phyloP scores from a whole-genome alignment of 2,888 invertebrate genomes.

The Phorcus lineatus region DNA sequence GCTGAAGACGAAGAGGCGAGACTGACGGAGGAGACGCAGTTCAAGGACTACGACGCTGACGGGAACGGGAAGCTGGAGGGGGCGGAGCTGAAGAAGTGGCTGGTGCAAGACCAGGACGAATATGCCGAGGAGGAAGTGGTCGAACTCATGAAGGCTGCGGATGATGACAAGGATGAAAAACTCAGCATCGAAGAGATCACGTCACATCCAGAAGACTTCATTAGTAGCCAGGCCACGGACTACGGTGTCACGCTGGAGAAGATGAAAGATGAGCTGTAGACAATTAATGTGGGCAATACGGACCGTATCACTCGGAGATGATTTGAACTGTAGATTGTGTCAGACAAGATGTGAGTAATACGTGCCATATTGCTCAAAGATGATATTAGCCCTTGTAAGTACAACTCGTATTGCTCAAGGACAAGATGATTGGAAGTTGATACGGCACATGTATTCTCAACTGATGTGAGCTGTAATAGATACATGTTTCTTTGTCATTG shows the following conservation, averaged over 20 bases:
- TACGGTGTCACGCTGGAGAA: conserved; percentile 98
- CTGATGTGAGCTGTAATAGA: too few relatives aligned
- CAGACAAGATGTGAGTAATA: too few relatives aligned
- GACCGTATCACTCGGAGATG: too few relatives aligned
- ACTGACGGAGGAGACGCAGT: conserved; percentile 63
- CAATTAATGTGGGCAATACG: too few relatives aligned
- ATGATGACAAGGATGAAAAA: conserved; percentile 82
- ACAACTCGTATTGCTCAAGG: too few relatives aligned
- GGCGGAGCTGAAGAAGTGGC: conserved; percentile 90
- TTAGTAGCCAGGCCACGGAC: conserved; percentile 98
- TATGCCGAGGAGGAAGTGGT: conserved; percentile 92
- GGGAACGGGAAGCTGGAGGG: conserved; percentile 87
- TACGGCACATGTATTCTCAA: too few relatives aligned
- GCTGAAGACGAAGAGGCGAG: conserved; percentile 42
- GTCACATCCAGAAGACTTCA: conserved; percentile 95
- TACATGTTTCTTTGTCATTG: too few relatives aligned
- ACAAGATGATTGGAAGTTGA: too few relatives aligned
- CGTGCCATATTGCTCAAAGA: too few relatives aligned
- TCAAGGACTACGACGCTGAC: conserved; percentile 83
- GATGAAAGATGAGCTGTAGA: conserved; percentile 73
- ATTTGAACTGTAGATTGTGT: too few relatives aligned
- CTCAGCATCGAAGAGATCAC: conserved; percentile 92
- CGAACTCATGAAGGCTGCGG: conserved; percentile 83
- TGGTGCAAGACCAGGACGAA: conserved; percentile 80
- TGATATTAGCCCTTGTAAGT: too few relatives aligned